These are phyloP conservation scores for Polydrusus pterygomalis DNA, from an alignment of 2,888 invertebrate genomes.

Conservation along the genomic window DNA sequence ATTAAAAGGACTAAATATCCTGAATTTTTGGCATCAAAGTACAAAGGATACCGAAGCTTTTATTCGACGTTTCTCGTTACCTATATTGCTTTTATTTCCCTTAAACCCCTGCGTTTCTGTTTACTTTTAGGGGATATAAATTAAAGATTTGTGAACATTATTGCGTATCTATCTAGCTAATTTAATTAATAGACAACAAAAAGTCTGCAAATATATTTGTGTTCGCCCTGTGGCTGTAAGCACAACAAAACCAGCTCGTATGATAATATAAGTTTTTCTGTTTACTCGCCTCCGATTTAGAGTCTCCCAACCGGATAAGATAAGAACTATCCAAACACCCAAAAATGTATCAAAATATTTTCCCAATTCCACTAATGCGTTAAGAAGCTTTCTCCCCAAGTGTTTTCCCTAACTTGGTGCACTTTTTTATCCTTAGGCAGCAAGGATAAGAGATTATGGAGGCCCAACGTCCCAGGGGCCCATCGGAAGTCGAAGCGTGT, in stretches of 20 bases:
- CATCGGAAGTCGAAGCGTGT: slow-evolving; percentile 38
- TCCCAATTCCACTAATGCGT: slow-evolving; percentile 65
- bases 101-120: neutral
- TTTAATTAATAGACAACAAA: too few relatives aligned
- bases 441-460: slow-evolving; percentile 41
- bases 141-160: slow-evolving; percentile 16
- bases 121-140: slow-evolving; percentile 9
- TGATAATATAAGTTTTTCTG: neutral
- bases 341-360: slow-evolving; percentile 62
- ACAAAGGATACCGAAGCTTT: slow-evolving; percentile 47
- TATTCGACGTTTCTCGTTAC: slow-evolving; percentile 44
- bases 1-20: slow-evolving; percentile 67
- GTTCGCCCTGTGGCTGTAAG: too few relatives aligned
- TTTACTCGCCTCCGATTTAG: neutral
- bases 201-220: too few relatives aligned
- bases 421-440: slow-evolving; percentile 52
- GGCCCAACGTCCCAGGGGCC: slow-evolving; percentile 43
- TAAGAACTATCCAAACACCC: slow-evolving; percentile 4
- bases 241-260: too few relatives aligned
- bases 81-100: slow-evolving; percentile 41
- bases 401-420: slow-evolving; percentile 51
- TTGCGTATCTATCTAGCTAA: too few relatives aligned
- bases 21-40: slow-evolving; percentile 64
- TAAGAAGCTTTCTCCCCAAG: slow-evolving; percentile 55
- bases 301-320: neutral